Evolutionary conservation across 2,113 vertebrate species (phyloP).

Genomic region (Phyllostomus hastatus): DNA sequence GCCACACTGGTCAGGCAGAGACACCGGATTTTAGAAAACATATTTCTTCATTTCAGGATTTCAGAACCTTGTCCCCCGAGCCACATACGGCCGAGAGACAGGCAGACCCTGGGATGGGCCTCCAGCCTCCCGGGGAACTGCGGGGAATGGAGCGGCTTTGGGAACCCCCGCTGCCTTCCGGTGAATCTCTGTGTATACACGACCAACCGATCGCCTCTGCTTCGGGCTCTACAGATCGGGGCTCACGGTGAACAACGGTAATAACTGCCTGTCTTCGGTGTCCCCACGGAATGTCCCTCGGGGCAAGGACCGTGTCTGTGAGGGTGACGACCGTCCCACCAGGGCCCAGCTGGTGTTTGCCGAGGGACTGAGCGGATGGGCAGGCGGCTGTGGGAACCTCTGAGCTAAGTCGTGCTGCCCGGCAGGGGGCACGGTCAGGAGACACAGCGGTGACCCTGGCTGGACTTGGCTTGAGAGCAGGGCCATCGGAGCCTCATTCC

Average conservation of each 20-base stretch:
- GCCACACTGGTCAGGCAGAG: neutral
- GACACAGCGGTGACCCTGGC: accelerated
- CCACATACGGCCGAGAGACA: accelerated
- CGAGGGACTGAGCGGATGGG: neutral
- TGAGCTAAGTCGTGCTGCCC: neutral
- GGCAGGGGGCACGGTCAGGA: neutral
- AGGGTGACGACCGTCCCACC: neutral
- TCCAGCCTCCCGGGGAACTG: neutral
- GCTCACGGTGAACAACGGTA: neutral
- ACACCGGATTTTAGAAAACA: neutral
- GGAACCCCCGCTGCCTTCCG: neutral
- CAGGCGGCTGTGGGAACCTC: neutral
- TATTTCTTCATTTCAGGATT: neutral
- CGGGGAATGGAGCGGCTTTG: neutral
- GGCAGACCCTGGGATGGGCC: neutral
- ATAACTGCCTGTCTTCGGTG: neutral
- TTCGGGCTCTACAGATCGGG: neutral
- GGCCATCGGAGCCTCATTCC: neutral
- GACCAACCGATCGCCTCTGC: neutral
- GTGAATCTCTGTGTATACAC: neutral
- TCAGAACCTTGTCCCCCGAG: neutral
- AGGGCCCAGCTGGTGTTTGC: accelerated
- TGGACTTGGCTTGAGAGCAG: neutral
- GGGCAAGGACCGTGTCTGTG: neutral
- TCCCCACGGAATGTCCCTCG: neutral